A percentile compares a stretch with the other conserved stretches of the same genome.
phyloP scores from a whole-genome alignment of 1,140 invertebrate genomes.

The Tetramorium parvispinum region DNA sequence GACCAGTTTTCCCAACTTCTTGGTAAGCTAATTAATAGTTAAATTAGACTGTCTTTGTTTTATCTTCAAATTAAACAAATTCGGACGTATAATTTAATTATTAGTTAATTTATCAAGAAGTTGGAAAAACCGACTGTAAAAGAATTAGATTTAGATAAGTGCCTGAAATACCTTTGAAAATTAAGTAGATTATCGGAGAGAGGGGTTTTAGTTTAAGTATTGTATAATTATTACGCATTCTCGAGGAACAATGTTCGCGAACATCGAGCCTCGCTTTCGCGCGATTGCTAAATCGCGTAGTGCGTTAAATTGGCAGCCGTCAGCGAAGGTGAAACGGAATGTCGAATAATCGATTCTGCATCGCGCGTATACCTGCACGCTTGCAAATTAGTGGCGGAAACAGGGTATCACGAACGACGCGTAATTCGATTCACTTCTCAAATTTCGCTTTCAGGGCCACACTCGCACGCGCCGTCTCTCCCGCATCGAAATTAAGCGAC shows the following conservation, averaged over 20 bases:
- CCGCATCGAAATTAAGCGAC: neutral
- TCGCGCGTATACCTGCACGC: neutral
- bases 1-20: too few relatives aligned
- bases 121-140: too few relatives aligned
- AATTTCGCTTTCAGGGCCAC: conserved; percentile 29
- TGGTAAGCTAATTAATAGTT: too few relatives aligned
- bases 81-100: too few relatives aligned
- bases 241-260: neutral
- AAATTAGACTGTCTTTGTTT: too few relatives aligned
- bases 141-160: neutral
- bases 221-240: neutral
- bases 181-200: neutral
- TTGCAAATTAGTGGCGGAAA: conserved; percentile 41
- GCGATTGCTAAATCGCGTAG: conserved; percentile 25
- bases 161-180: neutral
- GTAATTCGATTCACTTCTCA: conserved; percentile 35
- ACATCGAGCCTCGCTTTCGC: neutral
- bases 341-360: conserved; percentile 50
- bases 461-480: too few relatives aligned
- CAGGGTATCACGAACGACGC: neutral
- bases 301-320: conserved; percentile 35
- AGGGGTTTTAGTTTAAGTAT: neutral
- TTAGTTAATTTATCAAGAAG: too few relatives aligned
- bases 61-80: too few relatives aligned
- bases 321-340: conserved; percentile 49